Percentiles rank a stretch among this genome's conserved stretches.
These are phyloP conservation scores for Lissocephala sabroskyi DNA, from an alignment of 2,888 invertebrate genomes.

Conservation along the genomic window DNA sequence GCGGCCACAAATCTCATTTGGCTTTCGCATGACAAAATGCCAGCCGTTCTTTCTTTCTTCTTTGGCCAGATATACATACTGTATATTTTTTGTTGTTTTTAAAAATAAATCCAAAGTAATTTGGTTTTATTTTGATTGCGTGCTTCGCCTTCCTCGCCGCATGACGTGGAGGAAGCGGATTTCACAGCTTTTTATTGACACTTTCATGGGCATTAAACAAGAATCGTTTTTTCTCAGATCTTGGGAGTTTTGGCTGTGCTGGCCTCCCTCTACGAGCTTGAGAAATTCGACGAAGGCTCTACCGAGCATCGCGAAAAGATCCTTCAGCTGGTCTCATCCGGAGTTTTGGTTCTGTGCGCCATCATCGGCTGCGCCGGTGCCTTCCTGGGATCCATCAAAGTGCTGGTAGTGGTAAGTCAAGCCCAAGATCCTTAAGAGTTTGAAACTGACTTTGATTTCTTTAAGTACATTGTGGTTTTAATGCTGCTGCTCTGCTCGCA, in stretches of 20 bases:
- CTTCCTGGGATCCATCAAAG: constrained; percentile 58
- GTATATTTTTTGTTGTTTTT: no score
- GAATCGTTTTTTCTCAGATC: constrained; percentile 27
- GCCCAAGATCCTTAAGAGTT: no score
- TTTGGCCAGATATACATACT: no score
- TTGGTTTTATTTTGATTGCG: no score
- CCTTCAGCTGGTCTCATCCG: constrained; percentile 46
- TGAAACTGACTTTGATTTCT: not conserved
- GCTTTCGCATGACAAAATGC: not conserved
- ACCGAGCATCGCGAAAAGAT: constrained; percentile 47
- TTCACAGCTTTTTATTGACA: constrained; percentile 14
- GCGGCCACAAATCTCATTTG: not conserved
- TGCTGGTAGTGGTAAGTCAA: constrained; percentile 48
- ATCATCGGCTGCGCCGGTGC: constrained; percentile 61
- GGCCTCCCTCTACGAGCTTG: constrained; percentile 51
- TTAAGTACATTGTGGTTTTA: constrained; percentile 50
- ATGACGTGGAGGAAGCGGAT: no score
- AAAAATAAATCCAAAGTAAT: no score
- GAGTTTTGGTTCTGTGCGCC: constrained; percentile 43
- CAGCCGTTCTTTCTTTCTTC: not conserved
- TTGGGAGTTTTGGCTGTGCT: constrained; percentile 52
- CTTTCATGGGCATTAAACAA: constrained; percentile 5
- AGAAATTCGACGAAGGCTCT: constrained; percentile 48
- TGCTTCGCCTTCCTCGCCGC: no score
- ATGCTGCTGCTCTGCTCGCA: constrained; percentile 43